Evolutionary conservation across 2,888 invertebrate species (phyloP), one percentile per base, ranked within the genome.

Genomic region (Pammene fasciana): DNA sequence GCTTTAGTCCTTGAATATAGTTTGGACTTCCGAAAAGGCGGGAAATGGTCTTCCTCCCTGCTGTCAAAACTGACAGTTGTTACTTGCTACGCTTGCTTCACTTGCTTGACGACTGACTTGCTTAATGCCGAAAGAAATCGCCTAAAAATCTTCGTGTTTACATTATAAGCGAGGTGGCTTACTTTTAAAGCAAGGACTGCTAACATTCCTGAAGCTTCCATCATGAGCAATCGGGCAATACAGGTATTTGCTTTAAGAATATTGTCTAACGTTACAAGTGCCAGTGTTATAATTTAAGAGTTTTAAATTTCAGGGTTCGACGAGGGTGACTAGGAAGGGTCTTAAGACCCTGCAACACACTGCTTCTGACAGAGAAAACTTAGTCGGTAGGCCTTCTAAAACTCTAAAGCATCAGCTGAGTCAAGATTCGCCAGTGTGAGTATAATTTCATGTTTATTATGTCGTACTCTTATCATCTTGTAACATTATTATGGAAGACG

Each of bases 281-380:
- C n/a, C 11, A 14, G 45, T 46, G n/a, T 64, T 10, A 52, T 43
- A 61, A 16, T 18, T 38, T 14, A 54, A 5, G 7, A 38, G n/a
- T 10, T 18, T 64, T 64, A 52, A 52, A 52, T 64, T 81, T 2
- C 72, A 94, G 93, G 93, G 95, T 75, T 95, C 93, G 79, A 89
- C 94, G 55, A 89, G 93, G 83, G 90, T 88, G 75, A 87, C 93
- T 45, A 90, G 96, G 78, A 95, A 94, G 86, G 95, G 95, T 34
- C 91, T 97, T n/a, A 96, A 95, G 87, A 94, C 95, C 38, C 86
- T 97, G 73, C 97, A 97, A 85, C 94, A 94, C 71, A 93, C 94
- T 56, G 95, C 96, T 45, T 93, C 92, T 59, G 95, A 96, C 79
- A 95, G 95, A 82, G 96, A 97, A 89, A 97, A 97, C 86, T 90